phyloP scores from a whole-genome alignment of 2,888 invertebrate genomes.

The Eurytoma californica region DNA sequence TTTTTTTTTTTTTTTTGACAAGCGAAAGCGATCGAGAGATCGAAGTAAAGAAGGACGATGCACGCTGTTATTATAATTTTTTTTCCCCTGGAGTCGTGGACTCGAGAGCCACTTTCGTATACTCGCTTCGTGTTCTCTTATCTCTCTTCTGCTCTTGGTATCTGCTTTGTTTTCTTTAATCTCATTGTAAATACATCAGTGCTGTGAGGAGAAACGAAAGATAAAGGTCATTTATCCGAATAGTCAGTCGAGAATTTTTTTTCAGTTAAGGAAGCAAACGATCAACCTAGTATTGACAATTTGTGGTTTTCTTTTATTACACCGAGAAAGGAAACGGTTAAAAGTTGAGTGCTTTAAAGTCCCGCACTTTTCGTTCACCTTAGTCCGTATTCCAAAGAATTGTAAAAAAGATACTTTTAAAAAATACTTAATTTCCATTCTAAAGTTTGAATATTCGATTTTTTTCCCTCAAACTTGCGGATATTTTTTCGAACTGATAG shows the following conservation, averaged over 20 bases:
- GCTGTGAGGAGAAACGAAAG: conserved; percentile 28
- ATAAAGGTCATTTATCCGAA: conserved; percentile 19
- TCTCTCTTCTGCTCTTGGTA: conserved; percentile 27
- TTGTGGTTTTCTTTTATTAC: neutral
- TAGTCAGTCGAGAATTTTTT: conserved; percentile 43
- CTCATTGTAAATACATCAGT: conserved; percentile 25
- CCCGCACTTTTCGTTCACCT: neutral
- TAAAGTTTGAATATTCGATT: no score
- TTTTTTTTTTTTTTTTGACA: conserved; percentile 12
- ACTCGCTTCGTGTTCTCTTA: neutral
- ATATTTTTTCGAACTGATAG: neutral
- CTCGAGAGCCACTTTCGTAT: conserved; percentile 37
- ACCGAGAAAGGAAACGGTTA: neutral
- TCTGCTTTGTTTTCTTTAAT: conserved; percentile 9
- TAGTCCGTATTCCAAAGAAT: no score
- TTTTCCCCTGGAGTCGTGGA: neutral
- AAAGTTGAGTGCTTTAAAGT: neutral
- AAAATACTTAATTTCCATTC: no score
- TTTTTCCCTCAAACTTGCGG: no score
- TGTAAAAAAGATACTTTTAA: no score
- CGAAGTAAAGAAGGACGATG: neutral
- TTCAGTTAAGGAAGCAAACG: conserved; percentile 8
- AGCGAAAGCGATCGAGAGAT: neutral
- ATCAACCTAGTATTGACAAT: conserved; percentile 24
- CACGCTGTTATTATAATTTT: neutral